Evolutionary conservation across 2,888 invertebrate species (phyloP).

Genomic region (Theretra japonica): DNA sequence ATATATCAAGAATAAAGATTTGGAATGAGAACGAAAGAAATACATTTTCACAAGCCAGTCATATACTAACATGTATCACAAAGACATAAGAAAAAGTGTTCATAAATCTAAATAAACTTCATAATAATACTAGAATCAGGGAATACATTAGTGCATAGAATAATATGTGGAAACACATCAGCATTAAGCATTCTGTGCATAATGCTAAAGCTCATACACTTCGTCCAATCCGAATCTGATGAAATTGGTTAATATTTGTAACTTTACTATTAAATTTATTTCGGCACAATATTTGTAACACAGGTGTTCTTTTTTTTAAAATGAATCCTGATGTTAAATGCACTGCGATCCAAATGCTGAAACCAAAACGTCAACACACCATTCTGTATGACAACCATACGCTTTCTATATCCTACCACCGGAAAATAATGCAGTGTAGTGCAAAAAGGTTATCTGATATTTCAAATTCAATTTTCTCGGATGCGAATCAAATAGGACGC

Average conservation of each 20-base stretch:
- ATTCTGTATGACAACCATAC: too few relatives aligned
- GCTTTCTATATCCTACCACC: too few relatives aligned
- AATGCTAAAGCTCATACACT: neutral
- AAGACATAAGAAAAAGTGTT: neutral
- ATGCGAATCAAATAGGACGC: too few relatives aligned
- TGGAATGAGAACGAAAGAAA: neutral
- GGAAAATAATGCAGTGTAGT: too few relatives aligned
- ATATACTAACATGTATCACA: constrained; percentile 8
- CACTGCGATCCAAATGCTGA: too few relatives aligned
- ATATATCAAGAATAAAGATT: neutral
- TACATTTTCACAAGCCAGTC: constrained; percentile 13
- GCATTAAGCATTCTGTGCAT: constrained; percentile 28
- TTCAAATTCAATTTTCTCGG: too few relatives aligned
- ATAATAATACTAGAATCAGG: constrained; percentile 32
- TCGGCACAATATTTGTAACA: too few relatives aligned
- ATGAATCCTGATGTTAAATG: too few relatives aligned
- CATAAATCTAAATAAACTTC: constrained; percentile 25
- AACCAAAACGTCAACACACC: too few relatives aligned
- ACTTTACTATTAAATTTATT: neutral
- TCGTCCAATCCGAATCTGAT: neutral
- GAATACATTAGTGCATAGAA: constrained; percentile 28
- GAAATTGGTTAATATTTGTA: neutral
- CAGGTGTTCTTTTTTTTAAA: too few relatives aligned
- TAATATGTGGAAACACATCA: constrained; percentile 31
- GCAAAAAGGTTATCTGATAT: too few relatives aligned